These are phyloP conservation scores for Mormoops blainvillei DNA, from an alignment of 2,113 vertebrate genomes.

Conservation along the genomic window DNA sequence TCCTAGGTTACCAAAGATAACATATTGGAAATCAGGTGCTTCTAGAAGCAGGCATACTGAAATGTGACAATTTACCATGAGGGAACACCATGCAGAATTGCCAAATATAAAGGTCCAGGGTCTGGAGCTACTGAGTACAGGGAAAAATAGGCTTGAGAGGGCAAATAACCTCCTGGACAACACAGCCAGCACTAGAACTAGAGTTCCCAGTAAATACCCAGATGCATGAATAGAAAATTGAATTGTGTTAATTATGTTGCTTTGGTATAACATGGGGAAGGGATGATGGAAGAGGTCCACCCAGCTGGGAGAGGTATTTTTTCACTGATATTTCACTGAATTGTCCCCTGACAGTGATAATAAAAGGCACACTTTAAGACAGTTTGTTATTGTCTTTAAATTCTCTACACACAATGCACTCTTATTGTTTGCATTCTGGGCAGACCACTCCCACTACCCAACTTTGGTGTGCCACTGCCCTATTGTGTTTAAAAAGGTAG, in stretches of 20 bases:
- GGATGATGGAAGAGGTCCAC: neutral
- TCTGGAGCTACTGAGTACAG: neutral
- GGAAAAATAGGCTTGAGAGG: neutral
- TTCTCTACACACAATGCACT: neutral
- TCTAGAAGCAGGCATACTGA: conserved; percentile 9
- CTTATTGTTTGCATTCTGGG: neutral
- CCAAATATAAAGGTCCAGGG: neutral
- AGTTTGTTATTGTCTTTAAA: neutral
- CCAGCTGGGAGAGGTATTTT: neutral
- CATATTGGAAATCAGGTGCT: conserved; percentile 18
- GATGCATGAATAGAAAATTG: neutral
- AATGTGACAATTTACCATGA: conserved; percentile 25
- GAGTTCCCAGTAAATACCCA: conserved; percentile 1
- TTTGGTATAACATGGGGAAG: neutral
- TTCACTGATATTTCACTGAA: conserved; percentile 12
- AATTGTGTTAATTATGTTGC: conserved; percentile 1
- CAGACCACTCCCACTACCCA: neutral
- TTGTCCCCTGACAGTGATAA: neutral
- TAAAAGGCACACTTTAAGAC: conserved; percentile 11
- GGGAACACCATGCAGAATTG: neutral
- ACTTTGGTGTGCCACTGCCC: neutral
- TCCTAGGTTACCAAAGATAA: conserved; percentile 33
- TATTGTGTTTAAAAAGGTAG: neutral
- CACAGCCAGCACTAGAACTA: neutral
- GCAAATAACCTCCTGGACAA: neutral